Percentiles rank a stretch among this genome's conserved stretches.
These are phyloP conservation scores for Caenorhabditis japonica DNA, from an alignment of 2,888 invertebrate genomes.

Conservation along the genomic window DNA sequence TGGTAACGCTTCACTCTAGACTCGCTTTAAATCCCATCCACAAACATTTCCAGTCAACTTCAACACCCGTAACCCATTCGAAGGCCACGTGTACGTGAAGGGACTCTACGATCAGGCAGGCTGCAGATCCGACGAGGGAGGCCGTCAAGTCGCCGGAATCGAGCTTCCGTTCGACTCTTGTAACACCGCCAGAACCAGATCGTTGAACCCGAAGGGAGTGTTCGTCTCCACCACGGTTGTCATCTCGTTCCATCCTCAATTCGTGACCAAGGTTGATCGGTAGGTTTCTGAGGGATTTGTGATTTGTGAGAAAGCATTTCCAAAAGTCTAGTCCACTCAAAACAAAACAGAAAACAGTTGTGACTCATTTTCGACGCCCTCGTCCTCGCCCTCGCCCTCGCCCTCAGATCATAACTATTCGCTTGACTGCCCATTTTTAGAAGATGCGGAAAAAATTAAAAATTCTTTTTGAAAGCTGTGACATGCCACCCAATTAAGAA, in stretches of 20 bases:
- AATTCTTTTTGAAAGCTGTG: too few species aligned
- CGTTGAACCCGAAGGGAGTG: conserved; percentile 76
- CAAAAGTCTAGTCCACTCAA: too few species aligned
- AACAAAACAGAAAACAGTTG: conserved; percentile 29
- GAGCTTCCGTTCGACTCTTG: conserved; percentile 76
- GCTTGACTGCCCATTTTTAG: conserved; percentile 23
- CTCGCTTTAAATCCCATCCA: conserved; percentile 10
- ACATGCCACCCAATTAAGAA: too few species aligned
- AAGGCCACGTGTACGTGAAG: conserved; percentile 71
- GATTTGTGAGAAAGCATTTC: too few species aligned
- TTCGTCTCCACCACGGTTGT: conserved; percentile 76
- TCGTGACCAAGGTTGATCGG: conserved; percentile 74
- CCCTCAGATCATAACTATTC: conserved; percentile 32
- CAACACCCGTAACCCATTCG: conserved; percentile 68
- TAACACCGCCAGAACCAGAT: conserved; percentile 72
- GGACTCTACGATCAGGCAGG: conserved; percentile 67
- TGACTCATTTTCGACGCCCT: conserved; percentile 22
- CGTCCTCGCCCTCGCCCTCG: conserved; percentile 29
- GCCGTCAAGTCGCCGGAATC: conserved; percentile 73
- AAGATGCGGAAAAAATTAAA: too few species aligned
- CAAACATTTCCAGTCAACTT: conserved; percentile 57
- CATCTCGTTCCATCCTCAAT: conserved; percentile 77
- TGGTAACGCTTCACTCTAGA: conserved; percentile 20
- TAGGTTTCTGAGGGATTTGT: conserved; percentile 11
- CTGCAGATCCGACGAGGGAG: conserved; percentile 61